Evolutionary conservation across 2,888 invertebrate genomes (phyloP), one percentile per base, ranked within the genome.

Genomic region (Amiota minor): DNA sequence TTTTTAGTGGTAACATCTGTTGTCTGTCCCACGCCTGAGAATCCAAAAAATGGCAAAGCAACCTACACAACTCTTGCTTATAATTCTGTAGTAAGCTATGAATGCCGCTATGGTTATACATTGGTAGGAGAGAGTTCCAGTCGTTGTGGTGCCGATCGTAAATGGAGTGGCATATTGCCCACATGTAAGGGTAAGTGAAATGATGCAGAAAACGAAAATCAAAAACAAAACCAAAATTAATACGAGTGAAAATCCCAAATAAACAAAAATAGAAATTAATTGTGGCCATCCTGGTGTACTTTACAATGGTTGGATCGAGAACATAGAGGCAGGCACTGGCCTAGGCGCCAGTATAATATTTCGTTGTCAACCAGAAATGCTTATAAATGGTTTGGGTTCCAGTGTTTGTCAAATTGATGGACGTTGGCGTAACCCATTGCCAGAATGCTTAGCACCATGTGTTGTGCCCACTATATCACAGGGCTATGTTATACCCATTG

Each of bases 301-400:
- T 10, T 97, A 96, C 93, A 98, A 99, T 88, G 99, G 99, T 4
- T 98, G 98, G 95, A 92, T 95, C 83, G 97, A 97, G 90, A 96
- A 96, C 88, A 95, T 96, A 74, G 96, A 96, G 80, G 93, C 93
- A 49, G 97, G 97, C 45, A 98, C 97, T 4, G 97, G 96, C 0
- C 91, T 97, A 46, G 98, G 98, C 0, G 96, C 97, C 0, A 96
- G 96, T 76, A 93, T 98, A 76, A 97, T 97, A 85, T 98, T 97
- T 90, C 93, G 97, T 76, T 98, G 98, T 88, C 95, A 96, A 85
- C 96, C 97, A 75, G 95, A 96, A 77, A 98, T 97, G 95, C 93
- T 94, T 83, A 93, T 97, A 89, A 94, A 95, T 80, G 98, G 98
- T 0, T 93, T 95, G 80, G 93, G 96, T 0, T 97, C 97, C 1